Base-by-base conservation (phyloP, 1,140 invertebrate genomes). In the Ceratina australensis region DNA sequence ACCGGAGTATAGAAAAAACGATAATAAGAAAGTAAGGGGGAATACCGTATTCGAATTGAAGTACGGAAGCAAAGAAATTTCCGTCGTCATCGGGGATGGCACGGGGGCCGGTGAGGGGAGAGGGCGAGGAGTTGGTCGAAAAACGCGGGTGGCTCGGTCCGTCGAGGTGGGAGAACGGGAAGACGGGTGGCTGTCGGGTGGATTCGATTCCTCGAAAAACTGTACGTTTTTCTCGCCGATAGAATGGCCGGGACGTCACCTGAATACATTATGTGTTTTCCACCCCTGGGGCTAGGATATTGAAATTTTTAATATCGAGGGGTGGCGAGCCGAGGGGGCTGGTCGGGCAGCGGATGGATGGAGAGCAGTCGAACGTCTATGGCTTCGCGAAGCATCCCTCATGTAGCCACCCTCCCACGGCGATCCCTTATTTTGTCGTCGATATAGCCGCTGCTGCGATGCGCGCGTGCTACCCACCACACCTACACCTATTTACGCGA, bases 231-330 rank as follows among this genome's bases (percentile, higher is more conserved):
- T 91, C 90, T 90, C 91, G 90, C 90, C 91, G 89, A 92, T 92
- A 92, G 91, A 92, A 92, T 92, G 91, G 91, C 91, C 90, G 91
- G 87, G 91, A 92, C 91, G 91, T 91, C 90, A 92, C 91, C 90
- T 92, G 91, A 92, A 92, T 92, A 92, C 91, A 92, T 92, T 92
- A 92, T 92, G 90, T 92, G 91, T 92, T 92, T 92, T 91, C 90
- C 88, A 91, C 90, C 91, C 91, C 90, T 91, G 90, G 90, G 91
- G 90, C 91, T 89, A 91, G 90, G 90, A 92, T 92, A 92, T 92
- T 92, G 91, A 92, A 92, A 92, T 91, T 92, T 92, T 92, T 92
- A 92, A 92, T 92, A 92, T 92, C 89, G 90, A 89, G 89, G 90
- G 90, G 84, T 88, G 89, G 87, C 81, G 33, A 78, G 78, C 26